Percentiles rank a stretch among this genome's conserved stretches.
Evolutionary conservation across 2,888 invertebrate genomes (phyloP).

Genomic region (Tyria jacobaeae): DNA sequence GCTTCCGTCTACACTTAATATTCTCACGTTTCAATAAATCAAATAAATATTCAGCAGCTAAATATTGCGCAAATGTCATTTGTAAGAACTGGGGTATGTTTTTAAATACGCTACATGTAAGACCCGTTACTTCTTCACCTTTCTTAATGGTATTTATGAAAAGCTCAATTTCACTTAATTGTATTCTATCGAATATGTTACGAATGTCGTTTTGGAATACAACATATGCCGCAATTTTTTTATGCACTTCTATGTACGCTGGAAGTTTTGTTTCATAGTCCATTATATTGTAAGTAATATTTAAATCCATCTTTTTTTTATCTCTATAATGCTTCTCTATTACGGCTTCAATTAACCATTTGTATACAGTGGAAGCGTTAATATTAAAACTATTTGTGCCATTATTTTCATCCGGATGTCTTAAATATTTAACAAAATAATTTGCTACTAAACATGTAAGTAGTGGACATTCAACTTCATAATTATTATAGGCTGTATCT

Average conservation of each 20-base stretch:
- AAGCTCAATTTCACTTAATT: neutral
- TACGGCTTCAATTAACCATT: slow-evolving; percentile 27
- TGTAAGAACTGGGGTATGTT: slow-evolving; percentile 9
- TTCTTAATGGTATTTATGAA: slow-evolving; percentile 5
- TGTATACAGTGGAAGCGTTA: slow-evolving; percentile 18
- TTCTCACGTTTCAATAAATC: slow-evolving; percentile 1
- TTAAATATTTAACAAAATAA: slow-evolving; percentile 20
- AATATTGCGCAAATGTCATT: slow-evolving; percentile 13
- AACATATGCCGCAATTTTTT: slow-evolving; percentile 25
- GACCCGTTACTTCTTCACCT: slow-evolving; percentile 7
- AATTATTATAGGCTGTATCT: neutral
- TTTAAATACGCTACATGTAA: neutral
- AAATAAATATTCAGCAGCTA: slow-evolving; percentile 9
- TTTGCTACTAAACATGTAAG: slow-evolving; percentile 25
- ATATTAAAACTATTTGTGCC: slow-evolving; percentile 20
- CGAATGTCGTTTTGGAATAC: slow-evolving; percentile 8
- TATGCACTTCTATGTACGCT: slow-evolving; percentile 22
- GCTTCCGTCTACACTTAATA: neutral
- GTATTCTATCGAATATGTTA: slow-evolving; percentile 14
- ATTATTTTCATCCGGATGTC: slow-evolving; percentile 11
- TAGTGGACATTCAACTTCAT: slow-evolving; percentile 18
- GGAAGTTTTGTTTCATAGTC: slow-evolving; percentile 23
- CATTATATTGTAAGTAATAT: slow-evolving; percentile 21
- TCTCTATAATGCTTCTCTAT: slow-evolving; percentile 29
- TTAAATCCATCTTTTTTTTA: slow-evolving; percentile 27